Evolutionary conservation across 2,888 invertebrate species (phyloP), one percentile per base, ranked within the genome.

Genomic region (Chloromyia formosa): DNA sequence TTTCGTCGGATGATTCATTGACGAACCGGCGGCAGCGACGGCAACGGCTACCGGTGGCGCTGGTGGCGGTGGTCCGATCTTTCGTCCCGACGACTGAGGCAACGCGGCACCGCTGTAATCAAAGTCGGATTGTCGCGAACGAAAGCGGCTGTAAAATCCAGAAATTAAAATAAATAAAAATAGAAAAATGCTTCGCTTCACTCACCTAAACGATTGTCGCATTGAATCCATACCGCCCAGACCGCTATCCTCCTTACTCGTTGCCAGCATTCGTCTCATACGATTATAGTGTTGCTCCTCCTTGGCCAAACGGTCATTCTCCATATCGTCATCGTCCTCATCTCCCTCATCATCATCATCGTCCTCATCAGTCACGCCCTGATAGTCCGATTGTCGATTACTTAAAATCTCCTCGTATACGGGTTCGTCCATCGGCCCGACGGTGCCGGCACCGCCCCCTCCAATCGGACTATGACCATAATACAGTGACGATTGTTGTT

Each of bases 351-450:
- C 82, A 54, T 80, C 80, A n/a, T 82, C 82, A 53, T 80, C 80
- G 23, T 80, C 79, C 58, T 81, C 80, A 71, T 79, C 79, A 2
- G 56, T 20, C 64, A 82, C 82, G 66, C 81, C 74, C 10, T 62
- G 73, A 7, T 66, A n/a, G 9, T 71, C 74, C 10, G 76, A 75
- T 10, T 66, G 56, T 10, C 82, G 84, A 80, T 82, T 85, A 22
- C 66, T 66, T 68, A 83, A 79, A 68, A 84, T 84, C 77, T 84
- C 84, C 78, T 84, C 85, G 78, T 84, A 84, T 27, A 85, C 84
- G 14, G 85, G 85, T 16, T 85, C 84, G 64, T 79, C 81, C 77
- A 58, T 40, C 2, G 27, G 27, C 2, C 27, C 27, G 3, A 35
- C 7, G 27, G 27, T 7, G 7, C 27, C 27, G 27, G 7, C 27